Evolutionary conservation across 2,888 invertebrate genomes (phyloP), one percentile per base, ranked within the genome.

Genomic region (Thelaira solivaga): DNA sequence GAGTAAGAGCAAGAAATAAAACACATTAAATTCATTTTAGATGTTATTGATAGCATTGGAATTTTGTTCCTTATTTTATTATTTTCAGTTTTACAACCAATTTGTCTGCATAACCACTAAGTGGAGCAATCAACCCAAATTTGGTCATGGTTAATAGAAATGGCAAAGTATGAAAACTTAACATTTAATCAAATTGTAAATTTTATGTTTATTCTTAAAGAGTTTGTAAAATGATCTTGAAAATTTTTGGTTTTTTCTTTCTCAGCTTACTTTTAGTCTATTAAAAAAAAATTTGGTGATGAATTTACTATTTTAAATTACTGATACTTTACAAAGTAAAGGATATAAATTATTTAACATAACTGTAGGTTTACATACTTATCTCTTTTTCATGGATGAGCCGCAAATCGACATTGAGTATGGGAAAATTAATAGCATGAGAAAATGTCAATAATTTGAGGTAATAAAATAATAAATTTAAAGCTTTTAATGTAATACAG

Each of bases 111-210:
- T 59, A 74, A 65, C 69, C 68, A 72, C 73, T 80, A 81, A 83
- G 84, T 85, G 82, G 85, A 85, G 84, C 86, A 85, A 85, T 85
- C 85, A 85, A 84, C 84, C 85, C 83, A 84, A 84, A 85, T 85
- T 84, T 81, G 85, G 86, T 81, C 18, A 73, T 62, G 22, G 41
- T 10, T 26, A 7, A 1, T 10, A 8, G 22, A 4, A 13, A 18
- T 57, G 49, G 49, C 45, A 77, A 77, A 20, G 68, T 43, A 51
- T 57, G 22, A 16, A 62, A 45, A 51, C 59, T 43, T 59, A 18
- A 31, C 43, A 20, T n/a, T n/a, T n/a, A n/a, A n/a, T n/a, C n/a
- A n/a, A n/a, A n/a, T n/a, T n/a, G n/a, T n/a, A 10, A 16, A 34
- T 7, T 2, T 11, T 7, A 16, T 20, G 7, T 31, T 4, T 57